Base-by-base conservation (phyloP, 2,113 vertebrate genomes). In the Sylvietta virens region DNA sequence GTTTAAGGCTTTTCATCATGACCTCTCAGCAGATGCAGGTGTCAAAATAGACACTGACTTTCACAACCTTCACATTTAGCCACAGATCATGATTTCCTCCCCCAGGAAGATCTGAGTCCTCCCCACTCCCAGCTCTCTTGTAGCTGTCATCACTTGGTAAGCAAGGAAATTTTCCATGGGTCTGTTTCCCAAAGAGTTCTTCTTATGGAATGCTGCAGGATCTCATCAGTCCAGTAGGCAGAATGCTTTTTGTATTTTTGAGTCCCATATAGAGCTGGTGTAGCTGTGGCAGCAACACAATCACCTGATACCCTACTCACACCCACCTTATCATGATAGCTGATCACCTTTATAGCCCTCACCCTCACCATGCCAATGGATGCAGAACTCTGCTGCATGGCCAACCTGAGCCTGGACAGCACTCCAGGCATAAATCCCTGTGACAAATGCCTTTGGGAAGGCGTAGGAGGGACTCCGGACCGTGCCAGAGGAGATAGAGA, bases 281-380 rank as follows among this genome's bases (percentile, higher is more conserved):
- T 3, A 48, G 33, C 40, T 77, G 27, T 33, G 35, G 35, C 62
- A 91, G 48, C 54, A 69, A 15, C 17, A 23, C 10, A 13, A 7
- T 37, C 42, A 14, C 7, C 13, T 13, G 39, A 13, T 45, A 14
- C 58, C 9, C 18, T 69, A 39, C 54, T 64, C 0, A 2, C 24
- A 13, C 45, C 23, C 19, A 6, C 67, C 15, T 69, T 23, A 19
- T 9, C 45, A 33, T 0, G 0, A 19, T 3, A 23, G 23, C 15
- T 65, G 35, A 28, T 51, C 72, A 33, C 35, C 35, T 44, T 66
- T 18, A 23, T 3, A 60, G 48, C 31, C 65, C 5, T 0, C 39
- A 9, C 28, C 54, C 40, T 61, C 60, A 33, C 23, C 35, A 4
- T 0, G 1, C 27, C 66, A 71, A 5, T 18, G 64, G 37, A n/a